Conservation (phyloP, 2,888 invertebrate species). For the Aethes cnicana region DNA sequence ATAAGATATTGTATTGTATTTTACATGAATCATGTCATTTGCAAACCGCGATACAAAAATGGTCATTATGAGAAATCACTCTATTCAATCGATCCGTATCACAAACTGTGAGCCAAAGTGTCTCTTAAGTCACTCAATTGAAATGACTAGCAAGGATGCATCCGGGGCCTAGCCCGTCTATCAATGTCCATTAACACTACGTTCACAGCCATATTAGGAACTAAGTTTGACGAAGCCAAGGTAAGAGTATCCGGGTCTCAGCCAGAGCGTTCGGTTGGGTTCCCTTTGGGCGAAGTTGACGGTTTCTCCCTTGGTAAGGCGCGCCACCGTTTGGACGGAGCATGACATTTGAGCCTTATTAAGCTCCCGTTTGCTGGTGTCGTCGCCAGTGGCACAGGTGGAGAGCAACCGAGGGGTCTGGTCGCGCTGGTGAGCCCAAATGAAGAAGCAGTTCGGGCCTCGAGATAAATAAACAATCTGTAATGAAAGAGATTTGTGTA, state of each 20-base stretch:
- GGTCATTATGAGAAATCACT: too few species aligned
- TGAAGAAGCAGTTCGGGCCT: conserved; percentile 65
- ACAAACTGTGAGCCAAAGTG: too few species aligned
- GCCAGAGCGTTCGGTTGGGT: conserved; percentile 63
- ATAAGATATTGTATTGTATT: too few species aligned
- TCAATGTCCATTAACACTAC: conserved; percentile 31
- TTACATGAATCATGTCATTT: too few species aligned
- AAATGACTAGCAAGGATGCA: conserved; percentile 24
- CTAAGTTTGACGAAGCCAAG: conserved; percentile 72
- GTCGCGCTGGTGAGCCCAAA: conserved; percentile 55
- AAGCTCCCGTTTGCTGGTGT: conserved; percentile 42
- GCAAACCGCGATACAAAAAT: too few species aligned
- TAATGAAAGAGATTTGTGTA: conserved; percentile 33
- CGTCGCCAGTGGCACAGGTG: conserved; percentile 66
- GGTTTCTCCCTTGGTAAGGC: conserved; percentile 58
- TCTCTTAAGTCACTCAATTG: too few species aligned
- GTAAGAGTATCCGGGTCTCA: conserved; percentile 64
- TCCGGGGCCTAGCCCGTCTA: conserved; percentile 26
- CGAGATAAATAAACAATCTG: conserved; percentile 70
- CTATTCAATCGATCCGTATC: too few species aligned
- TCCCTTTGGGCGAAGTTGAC: conserved; percentile 68
- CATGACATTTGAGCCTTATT: conserved; percentile 67
- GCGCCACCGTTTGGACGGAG: conserved; percentile 60
- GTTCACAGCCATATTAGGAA: conserved; percentile 66
- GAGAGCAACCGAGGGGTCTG: conserved; percentile 50